Base-by-base conservation (phyloP, 2,113 vertebrate species). In the Pseudorasbora parva region DNA sequence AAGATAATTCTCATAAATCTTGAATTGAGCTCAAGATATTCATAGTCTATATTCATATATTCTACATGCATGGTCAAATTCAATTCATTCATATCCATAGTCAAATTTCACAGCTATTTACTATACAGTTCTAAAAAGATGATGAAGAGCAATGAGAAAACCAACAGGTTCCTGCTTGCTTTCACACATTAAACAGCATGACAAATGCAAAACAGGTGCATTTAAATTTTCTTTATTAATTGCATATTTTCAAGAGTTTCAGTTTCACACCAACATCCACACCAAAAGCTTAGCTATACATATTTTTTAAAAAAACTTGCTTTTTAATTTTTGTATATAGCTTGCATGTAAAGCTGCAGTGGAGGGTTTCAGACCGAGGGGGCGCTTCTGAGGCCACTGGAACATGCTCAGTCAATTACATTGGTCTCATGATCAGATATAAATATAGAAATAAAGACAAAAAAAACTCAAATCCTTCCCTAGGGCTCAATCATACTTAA, bases 161-260 rank as follows among this genome's bases (percentile, higher is more conserved):
- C 4, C 10, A 71, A 43, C 2, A 25, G 21, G 41, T 47, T 23
- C 19, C 33, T 47, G 41, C n/a, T 47, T 21, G 11, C 10, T 1
- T 8, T 45, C 19, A 7, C 11, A 3, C 1, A 43, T n/a, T 14
- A 43, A 71, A 71, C 37, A 43, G 19, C 8, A 19, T 10, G 4
- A 8, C 21, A 15, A 71, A 14, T 75, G 54, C 43, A 68, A 37
- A 33, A 76, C 7, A 49, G 41, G 11, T 15, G 7, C 43, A 14
- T 17, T 73, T 12, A 41, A 14, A 66, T 19, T 75, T 25, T 47
- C 90, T 95, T 95, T 94, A 95, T 93, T 94, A 88, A 88, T 92
- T 92, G 91, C 92, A 93, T 92, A 92, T 93, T 91, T 91, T 88
- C 91, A 90, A 83, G 72, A 82, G 81, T 69, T 88, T 87, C 85